phyloP scores from a whole-genome alignment of 2,888 invertebrate species.

The Meiosimyza platycephala region DNA sequence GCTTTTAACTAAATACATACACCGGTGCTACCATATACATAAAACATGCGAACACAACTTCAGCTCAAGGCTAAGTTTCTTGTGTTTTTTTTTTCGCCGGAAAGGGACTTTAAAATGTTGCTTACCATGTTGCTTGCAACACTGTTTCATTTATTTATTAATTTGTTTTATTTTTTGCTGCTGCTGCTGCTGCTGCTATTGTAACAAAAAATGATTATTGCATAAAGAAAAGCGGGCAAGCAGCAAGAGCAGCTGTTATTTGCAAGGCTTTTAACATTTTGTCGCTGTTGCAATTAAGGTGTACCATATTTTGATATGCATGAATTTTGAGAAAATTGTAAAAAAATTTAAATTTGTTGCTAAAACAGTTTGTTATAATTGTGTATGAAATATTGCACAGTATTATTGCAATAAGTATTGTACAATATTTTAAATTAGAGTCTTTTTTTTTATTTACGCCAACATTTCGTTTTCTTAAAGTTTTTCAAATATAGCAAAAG shows the following conservation, averaged over 20 bases:
- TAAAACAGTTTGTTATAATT: too few species aligned
- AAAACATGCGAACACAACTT: constrained; percentile 24
- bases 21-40: neutral
- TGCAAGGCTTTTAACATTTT: neutral
- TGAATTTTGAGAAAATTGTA: too few species aligned
- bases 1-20: neutral
- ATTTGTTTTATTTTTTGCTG: constrained; percentile 5
- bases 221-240: neutral
- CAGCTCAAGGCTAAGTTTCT: constrained; percentile 32
- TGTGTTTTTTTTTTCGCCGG: neutral
- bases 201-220: constrained; percentile 20
- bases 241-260: neutral
- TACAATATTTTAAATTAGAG: too few species aligned
- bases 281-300: too few species aligned
- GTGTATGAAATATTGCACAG: too few species aligned
- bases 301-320: too few species aligned
- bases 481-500: too few species aligned
- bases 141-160: neutral
- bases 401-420: too few species aligned
- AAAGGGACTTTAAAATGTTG: constrained; percentile 25
- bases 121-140: neutral
- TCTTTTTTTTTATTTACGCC: too few species aligned
- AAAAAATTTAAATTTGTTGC: too few species aligned
- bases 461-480: too few species aligned
- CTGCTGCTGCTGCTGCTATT: neutral